Evolutionary conservation across 2,113 vertebrate genomes (phyloP).

Genomic region (Catharus bicknelli): DNA sequence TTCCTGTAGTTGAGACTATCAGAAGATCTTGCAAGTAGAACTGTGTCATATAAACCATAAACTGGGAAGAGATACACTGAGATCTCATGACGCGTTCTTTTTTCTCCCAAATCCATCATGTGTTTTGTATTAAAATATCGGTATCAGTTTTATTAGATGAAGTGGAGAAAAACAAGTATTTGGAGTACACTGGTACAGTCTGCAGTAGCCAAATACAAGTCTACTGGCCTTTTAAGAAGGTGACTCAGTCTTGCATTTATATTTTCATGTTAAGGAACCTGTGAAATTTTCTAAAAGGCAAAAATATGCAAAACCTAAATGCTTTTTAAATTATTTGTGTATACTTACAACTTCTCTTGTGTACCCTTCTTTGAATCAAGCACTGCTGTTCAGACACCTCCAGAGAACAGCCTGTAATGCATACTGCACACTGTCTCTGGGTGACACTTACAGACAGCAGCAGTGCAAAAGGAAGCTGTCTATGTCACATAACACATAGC

Average conservation of each 20-base stretch:
- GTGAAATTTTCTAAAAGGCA: not conserved
- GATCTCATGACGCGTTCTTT: not conserved
- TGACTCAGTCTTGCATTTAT: not conserved
- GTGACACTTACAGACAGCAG: not conserved
- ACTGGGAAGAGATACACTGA: not conserved
- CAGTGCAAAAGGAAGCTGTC: not conserved
- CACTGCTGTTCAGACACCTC: not conserved
- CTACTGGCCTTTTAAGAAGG: not conserved
- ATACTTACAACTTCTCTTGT: not conserved
- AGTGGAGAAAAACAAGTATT: not conserved
- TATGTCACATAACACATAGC: not conserved
- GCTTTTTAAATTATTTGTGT: not conserved
- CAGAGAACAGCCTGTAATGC: not conserved
- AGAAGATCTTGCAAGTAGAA: not conserved
- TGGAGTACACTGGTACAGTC: not conserved
- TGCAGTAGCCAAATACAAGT: not conserved
- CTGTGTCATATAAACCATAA: not conserved
- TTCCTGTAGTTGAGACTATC: slow-evolving; percentile 20
- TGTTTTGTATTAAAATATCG: not conserved
- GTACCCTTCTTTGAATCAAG: not conserved
- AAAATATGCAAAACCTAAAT: not conserved
- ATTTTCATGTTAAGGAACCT: not conserved
- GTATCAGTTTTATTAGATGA: not conserved
- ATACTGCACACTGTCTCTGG: not conserved
- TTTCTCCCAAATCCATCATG: not conserved